Conservation (phyloP, 2,113 vertebrate genomes). For the Asarcornis scutulata region DNA sequence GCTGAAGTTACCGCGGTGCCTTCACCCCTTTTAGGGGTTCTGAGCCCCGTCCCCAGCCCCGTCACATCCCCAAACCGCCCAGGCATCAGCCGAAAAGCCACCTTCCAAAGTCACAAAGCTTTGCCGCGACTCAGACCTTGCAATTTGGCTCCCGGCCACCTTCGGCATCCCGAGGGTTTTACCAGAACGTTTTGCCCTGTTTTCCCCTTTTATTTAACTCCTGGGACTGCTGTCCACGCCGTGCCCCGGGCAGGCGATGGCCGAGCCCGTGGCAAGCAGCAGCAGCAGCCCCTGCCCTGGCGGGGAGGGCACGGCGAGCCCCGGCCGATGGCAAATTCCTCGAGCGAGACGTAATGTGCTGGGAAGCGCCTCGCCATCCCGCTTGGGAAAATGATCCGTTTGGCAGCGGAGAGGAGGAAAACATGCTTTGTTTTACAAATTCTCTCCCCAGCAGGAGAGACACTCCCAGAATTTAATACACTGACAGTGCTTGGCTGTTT, state of each 20-base stretch:
- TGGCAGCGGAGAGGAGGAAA: conserved; percentile 60
- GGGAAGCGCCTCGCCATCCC: conserved; percentile 44
- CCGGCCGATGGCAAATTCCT: conserved; percentile 66
- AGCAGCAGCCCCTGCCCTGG: neutral
- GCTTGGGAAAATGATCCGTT: conserved; percentile 22
- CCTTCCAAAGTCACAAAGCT: neutral
- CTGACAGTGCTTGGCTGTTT: conserved; percentile 14
- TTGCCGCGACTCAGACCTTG: neutral
- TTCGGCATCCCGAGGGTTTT: neutral
- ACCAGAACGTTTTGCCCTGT: neutral
- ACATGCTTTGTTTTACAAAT: conserved; percentile 68
- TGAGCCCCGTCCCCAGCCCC: neutral
- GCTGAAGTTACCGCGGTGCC: accelerated
- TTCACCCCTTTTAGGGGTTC: neutral
- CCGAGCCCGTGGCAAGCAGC: accelerated
- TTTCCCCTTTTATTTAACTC: neutral
- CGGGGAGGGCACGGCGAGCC: neutral
- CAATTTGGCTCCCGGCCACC: neutral
- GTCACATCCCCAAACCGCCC: neutral
- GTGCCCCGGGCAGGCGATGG: neutral
- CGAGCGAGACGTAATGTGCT: conserved; percentile 16
- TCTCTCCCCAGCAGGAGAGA: conserved; percentile 66
- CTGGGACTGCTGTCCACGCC: neutral
- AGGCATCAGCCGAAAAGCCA: neutral
- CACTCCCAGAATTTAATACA: conserved; percentile 64